Conservation (phyloP, 2,113 vertebrate species). For the Chaenogobius annularis region DNA sequence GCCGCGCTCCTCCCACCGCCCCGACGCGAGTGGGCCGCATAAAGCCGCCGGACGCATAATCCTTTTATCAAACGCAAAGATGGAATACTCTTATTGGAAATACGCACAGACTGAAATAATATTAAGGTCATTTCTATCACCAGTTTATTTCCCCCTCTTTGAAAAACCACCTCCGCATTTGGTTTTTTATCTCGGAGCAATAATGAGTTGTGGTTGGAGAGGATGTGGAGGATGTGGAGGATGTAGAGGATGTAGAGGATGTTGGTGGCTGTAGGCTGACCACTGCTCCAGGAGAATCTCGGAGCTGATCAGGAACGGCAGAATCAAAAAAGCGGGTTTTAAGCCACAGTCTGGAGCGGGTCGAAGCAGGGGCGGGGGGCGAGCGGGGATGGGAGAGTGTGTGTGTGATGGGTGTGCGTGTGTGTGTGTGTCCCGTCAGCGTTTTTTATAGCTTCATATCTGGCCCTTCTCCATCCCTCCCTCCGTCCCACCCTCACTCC, state of each 20-base stretch:
- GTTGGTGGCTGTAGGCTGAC: conserved; percentile 43
- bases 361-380: conserved; percentile 28
- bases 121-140: conserved; percentile 77
- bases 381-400: conserved; percentile 37
- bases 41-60: conserved; percentile 77
- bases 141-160: conserved; percentile 69
- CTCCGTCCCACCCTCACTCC: not conserved
- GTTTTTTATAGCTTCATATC: conserved; percentile 51
- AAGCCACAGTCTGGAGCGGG: conserved; percentile 15
- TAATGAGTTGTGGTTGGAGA: conserved; percentile 68
- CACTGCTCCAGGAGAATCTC: conserved; percentile 52
- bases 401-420: too few relatives aligned
- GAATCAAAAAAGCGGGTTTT: conserved; percentile 39
- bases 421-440: conserved; percentile 59
- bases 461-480: not conserved
- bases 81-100: conserved; percentile 76
- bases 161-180: conserved; percentile 48
- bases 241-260: not conserved
- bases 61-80: conserved; percentile 79
- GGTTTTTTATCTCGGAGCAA: conserved; percentile 69
- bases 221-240: not conserved
- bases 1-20: conserved; percentile 71
- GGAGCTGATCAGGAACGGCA: conserved; percentile 58
- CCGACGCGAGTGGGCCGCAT: conserved; percentile 74
- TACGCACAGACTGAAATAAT: conserved; percentile 71